Base-by-base conservation (phyloP, 2,888 invertebrate species). In the Magallana nippona region DNA sequence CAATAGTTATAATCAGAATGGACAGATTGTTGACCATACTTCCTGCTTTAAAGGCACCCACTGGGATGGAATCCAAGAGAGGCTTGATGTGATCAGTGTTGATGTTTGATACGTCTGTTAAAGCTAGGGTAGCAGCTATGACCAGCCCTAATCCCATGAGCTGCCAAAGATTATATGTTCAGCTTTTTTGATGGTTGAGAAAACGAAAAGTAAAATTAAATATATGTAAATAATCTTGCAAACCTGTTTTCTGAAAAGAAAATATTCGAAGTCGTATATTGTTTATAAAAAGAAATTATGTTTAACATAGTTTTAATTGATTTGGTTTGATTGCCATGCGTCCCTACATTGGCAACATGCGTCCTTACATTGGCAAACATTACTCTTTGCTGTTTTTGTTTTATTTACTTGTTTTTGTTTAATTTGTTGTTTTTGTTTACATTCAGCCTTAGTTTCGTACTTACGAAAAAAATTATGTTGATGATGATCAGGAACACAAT, bases 391-490 rank as follows among this genome's bases (percentile, higher is more conserved):
- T 44, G 44, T 5, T 32, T n/a, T 32, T 32, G 32, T 32, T 32
- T 10, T 55, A 79, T 32, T 32, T 5, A 44, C 8, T 44, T 44
- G 44, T 44, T 44, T 27, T 27, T 27, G 27, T 2, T 27, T 27
- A 27, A 27, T 27, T 27, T 27, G 1, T 27, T 27, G 27, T 27
- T 27, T 44, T 44, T 44, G 44, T 44, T 44, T 44, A 0, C 44
- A 44, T 44, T 44, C 44, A 44, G 44, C 44, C 8, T 44, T 44
- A 44, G 5, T n/a, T n/a, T 60, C 8, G 17, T 8, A 81, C 82
- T 81, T 78, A 85, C 85, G 22, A 85, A 78, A 60, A 85, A 82
- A 27, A 71, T 57, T 3, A 63, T n/a, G 62, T 84, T 84, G 2
- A 84, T 78, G 22, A 79, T 58, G 56, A 84, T 82, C 13, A 84